phyloP scores from a whole-genome alignment of 2,113 vertebrate species.

The Eolophus roseicapilla region DNA sequence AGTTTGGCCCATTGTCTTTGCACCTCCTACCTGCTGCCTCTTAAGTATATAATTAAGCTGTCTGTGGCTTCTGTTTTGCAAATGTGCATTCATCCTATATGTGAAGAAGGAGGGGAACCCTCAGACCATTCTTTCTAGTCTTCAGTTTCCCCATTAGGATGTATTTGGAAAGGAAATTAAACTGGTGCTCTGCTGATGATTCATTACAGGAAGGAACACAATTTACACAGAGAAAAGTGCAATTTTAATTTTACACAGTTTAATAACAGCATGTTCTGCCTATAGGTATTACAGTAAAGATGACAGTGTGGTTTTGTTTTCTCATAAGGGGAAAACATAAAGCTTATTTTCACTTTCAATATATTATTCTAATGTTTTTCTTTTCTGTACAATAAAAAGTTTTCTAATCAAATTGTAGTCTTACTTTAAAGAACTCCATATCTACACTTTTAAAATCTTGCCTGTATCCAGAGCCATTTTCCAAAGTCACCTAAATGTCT shows the following conservation, averaged over 20 bases:
- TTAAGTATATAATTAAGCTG: not conserved
- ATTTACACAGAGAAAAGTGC: slow-evolving; percentile 32
- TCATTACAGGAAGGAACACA: slow-evolving; percentile 36
- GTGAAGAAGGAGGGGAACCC: not conserved
- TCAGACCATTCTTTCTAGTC: not conserved
- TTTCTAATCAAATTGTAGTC: not conserved
- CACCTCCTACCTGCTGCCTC: not conserved
- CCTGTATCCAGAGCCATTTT: not conserved
- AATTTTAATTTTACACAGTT: slow-evolving; percentile 62
- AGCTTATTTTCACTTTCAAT: not conserved
- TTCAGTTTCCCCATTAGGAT: slow-evolving; percentile 47
- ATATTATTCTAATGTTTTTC: not conserved
- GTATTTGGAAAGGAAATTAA: slow-evolving; percentile 52
- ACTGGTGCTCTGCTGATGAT: slow-evolving; percentile 34
- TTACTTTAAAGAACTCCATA: not conserved
- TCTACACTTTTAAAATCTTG: not conserved
- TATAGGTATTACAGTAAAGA: slow-evolving; percentile 23
- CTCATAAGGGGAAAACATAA: not conserved
- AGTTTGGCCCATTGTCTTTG: not conserved
- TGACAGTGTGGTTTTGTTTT: not conserved
- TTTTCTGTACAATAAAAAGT: not conserved
- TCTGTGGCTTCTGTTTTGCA: slow-evolving; percentile 12
- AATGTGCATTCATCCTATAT: not conserved
- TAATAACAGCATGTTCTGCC: slow-evolving; percentile 46
- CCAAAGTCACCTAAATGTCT: not conserved